phyloP scores from a whole-genome alignment of 1,140 invertebrate species.

The Reticulitermes speratus region DNA sequence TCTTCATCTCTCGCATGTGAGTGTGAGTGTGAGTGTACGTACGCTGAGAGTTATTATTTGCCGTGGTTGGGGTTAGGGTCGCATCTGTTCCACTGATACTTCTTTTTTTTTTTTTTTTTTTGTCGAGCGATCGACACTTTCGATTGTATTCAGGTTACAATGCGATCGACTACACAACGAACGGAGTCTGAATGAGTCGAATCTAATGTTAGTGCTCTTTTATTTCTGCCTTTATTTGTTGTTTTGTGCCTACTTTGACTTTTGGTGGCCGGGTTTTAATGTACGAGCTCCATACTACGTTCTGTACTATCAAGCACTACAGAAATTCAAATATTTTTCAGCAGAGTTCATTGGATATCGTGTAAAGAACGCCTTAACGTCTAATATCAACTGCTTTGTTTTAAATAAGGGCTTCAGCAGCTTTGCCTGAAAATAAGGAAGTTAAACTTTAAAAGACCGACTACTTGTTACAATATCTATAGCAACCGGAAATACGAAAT shows the following conservation, averaged over 20 bases:
- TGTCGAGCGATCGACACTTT: slow-evolving; percentile 14
- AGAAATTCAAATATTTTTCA: not conserved
- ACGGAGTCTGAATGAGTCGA: not conserved
- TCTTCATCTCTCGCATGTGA: not conserved
- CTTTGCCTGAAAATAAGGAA: too few relatives aligned
- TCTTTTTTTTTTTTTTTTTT: not conserved
- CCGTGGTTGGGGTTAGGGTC: not conserved
- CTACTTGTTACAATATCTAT: too few relatives aligned
- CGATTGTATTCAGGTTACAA: slow-evolving; percentile 15
- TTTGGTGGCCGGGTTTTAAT: not conserved
- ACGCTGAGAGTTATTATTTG: not conserved
- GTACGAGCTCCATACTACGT: not conserved
- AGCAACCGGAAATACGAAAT: too few relatives aligned
- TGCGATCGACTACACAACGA: not conserved
- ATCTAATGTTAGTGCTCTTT: not conserved
- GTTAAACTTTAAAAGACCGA: too few relatives aligned
- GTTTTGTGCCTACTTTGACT: not conserved
- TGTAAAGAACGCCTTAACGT: not conserved
- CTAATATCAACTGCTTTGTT: too few relatives aligned
- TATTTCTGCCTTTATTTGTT: not conserved
- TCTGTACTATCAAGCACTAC: not conserved
- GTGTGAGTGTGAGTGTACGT: not conserved
- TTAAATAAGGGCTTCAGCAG: too few relatives aligned
- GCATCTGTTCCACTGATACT: not conserved
- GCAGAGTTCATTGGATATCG: not conserved